These are phyloP conservation scores for Triplophysa siluroides DNA, from an alignment of 2,113 vertebrate genomes.

Conservation along the genomic window DNA sequence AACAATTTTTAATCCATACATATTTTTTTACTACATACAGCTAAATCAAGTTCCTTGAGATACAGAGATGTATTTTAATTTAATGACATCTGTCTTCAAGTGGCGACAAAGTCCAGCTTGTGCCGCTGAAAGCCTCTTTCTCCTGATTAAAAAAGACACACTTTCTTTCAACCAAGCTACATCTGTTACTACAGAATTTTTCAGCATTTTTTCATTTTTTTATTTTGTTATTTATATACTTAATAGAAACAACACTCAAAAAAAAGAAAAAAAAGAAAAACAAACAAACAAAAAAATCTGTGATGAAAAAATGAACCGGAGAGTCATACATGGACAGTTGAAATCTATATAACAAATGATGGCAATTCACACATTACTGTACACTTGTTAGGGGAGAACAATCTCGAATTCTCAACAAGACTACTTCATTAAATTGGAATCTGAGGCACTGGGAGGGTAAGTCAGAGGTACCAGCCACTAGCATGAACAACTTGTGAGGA, in stretches of 20 bases:
- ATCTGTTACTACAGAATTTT: slow-evolving; percentile 87
- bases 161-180: slow-evolving; percentile 90
- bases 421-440: slow-evolving; percentile 78
- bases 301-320: slow-evolving; percentile 87
- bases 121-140: slow-evolving; percentile 94
- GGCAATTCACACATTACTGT: slow-evolving; percentile 74
- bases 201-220: slow-evolving; percentile 74
- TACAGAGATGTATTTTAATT: slow-evolving; percentile 94
- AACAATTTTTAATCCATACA: slow-evolving; percentile 84
- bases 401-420: slow-evolving; percentile 65
- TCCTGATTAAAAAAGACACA: slow-evolving; percentile 68
- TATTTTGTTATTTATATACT: slow-evolving; percentile 79
- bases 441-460: slow-evolving; percentile 85
- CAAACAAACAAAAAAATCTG: slow-evolving; percentile 81
- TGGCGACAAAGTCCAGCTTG: slow-evolving; percentile 99
- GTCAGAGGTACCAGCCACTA: slow-evolving; percentile 84
- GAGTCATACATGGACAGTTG: slow-evolving; percentile 69
- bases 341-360: slow-evolving; percentile 65
- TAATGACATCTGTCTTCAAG: slow-evolving; percentile 96
- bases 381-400: slow-evolving; percentile 66
- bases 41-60: slow-evolving; percentile 98
- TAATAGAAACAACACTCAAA: slow-evolving; percentile 76
- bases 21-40: slow-evolving; percentile 91
- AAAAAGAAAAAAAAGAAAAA: slow-evolving; percentile 73
- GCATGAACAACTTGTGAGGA: slow-evolving; percentile 71